Evolutionary conservation across 2,888 invertebrate genomes (phyloP).

Genomic region (Cylloceria caligata): DNA sequence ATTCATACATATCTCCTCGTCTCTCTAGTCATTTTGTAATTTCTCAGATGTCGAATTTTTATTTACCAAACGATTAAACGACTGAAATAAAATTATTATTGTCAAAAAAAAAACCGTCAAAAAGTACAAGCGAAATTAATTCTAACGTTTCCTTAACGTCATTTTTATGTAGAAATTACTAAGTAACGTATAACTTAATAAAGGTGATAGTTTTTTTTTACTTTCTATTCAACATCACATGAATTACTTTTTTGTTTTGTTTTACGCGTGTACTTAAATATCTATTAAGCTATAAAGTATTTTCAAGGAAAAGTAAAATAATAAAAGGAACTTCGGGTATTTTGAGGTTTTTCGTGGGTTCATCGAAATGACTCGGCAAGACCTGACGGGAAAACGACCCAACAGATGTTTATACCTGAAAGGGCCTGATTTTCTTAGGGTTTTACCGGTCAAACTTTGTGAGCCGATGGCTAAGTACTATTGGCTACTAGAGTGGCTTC

Average conservation of each 20-base stretch:
- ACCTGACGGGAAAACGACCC: constrained; percentile 14
- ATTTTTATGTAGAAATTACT: neutral
- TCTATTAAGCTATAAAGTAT: neutral
- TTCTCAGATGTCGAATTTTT: no score
- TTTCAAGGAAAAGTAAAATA: neutral
- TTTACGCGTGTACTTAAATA: neutral
- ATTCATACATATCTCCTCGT: neutral
- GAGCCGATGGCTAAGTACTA: constrained; percentile 35
- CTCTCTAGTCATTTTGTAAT: neutral
- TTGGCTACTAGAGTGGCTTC: constrained; percentile 40
- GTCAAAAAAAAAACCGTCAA: no score
- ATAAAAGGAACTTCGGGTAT: neutral
- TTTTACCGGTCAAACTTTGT: constrained; percentile 44
- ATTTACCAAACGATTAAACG: no score
- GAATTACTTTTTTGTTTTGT: neutral
- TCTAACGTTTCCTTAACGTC: no score
- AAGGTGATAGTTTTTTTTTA: no score
- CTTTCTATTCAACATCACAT: neutral
- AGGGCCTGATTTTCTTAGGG: constrained; percentile 54
- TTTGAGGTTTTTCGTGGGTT: neutral
- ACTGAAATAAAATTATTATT: no score
- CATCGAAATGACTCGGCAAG: neutral
- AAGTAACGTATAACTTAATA: neutral
- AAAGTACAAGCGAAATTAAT: no score
- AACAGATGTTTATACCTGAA: constrained; percentile 67